Evolutionary conservation across 2,113 vertebrate genomes (phyloP).

Genomic region (Tricholaema leucomelas): DNA sequence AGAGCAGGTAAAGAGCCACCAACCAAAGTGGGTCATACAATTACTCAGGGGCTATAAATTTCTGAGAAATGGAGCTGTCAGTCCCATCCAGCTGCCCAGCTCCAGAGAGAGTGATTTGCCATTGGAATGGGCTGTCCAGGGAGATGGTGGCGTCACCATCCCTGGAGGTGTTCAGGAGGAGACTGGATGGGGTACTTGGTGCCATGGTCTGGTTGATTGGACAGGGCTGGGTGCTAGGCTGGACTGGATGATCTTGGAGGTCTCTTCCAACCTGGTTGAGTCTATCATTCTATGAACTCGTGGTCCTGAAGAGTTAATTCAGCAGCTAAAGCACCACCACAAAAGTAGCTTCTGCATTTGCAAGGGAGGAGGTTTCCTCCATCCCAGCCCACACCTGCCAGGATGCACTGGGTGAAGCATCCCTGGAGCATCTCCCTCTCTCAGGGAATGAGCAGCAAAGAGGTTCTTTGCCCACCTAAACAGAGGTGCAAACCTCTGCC

Average conservation of each 20-base stretch:
- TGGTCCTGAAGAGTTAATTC: not conserved
- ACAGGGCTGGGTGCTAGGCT: no score
- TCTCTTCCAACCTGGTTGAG: no score
- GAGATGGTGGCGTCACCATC: no score
- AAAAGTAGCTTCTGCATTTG: not conserved
- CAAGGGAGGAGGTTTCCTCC: rapidly evolving
- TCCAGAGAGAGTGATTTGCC: no score
- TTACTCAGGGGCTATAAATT: slow-evolving; percentile 17
- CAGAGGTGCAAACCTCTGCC: not conserved
- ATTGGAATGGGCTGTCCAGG: no score
- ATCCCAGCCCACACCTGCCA: rapidly evolving
- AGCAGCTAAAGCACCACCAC: not conserved
- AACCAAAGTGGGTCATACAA: not conserved
- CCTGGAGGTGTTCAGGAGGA: no score
- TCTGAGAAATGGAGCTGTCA: slow-evolving; percentile 40
- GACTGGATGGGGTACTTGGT: no score
- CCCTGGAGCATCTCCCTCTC: rapidly evolving
- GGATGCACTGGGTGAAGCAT: rapidly evolving
- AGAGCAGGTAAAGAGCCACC: slow-evolving; percentile 27
- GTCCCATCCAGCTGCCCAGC: not conserved
- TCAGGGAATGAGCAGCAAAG: not conserved
- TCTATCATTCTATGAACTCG: no score
- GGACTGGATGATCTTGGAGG: no score
- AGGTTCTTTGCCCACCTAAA: not conserved
- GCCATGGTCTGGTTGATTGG: no score